Evolutionary conservation across 2,797 vertebrate species (phyloP).

Genomic region (Girardinus metallicus): DNA sequence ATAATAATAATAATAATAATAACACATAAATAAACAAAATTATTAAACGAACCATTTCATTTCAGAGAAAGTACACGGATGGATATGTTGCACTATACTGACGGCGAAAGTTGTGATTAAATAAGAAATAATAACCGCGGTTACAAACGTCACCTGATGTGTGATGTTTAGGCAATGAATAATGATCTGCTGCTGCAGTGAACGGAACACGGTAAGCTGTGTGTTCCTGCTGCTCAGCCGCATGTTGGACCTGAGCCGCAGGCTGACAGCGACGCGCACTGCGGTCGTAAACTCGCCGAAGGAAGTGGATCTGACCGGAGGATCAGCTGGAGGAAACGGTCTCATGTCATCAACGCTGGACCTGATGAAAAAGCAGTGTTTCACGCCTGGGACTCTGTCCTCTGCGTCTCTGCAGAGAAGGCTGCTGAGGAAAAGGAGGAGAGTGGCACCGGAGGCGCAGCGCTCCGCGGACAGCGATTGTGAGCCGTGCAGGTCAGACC

Average conservation of each 20-base stretch:
- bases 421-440: conserved; percentile 67
- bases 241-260: too few species aligned
- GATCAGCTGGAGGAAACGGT: conserved; percentile 3
- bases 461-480: conserved; percentile 65
- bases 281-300: neutral
- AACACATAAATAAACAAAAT: too few species aligned
- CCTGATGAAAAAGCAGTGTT: conserved; percentile 73
- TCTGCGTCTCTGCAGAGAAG: conserved; percentile 70
- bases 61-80: too few species aligned
- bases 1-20: too few species aligned
- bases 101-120: too few species aligned
- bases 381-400: conserved; percentile 73
- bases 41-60: too few species aligned
- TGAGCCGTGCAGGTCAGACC: conserved; percentile 73
- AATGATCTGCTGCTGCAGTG: neutral
- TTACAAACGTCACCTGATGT: too few species aligned
- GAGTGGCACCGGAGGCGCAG: conserved; percentile 55
- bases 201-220: neutral
- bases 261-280: neutral
- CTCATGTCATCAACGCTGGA: conserved; percentile 74
- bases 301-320: neutral
- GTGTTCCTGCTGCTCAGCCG: neutral
- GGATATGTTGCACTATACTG: too few species aligned
- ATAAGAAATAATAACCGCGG: too few species aligned
- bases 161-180: neutral